Conservation (phyloP, 2,888 invertebrate species). For the Pyrrhia umbra region DNA sequence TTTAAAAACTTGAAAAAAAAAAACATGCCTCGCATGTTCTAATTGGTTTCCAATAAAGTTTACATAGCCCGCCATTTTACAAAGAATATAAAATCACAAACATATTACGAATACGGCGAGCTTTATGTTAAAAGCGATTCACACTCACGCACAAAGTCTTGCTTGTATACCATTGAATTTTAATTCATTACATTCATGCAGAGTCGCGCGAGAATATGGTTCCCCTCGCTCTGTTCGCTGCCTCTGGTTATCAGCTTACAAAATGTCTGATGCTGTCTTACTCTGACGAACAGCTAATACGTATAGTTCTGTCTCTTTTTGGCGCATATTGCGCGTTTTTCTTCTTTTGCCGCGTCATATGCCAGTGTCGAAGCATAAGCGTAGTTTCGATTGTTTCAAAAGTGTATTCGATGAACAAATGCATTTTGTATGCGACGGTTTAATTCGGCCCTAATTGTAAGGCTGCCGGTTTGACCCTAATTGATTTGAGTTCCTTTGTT, state of each 20-base stretch:
- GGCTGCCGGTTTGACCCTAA: conserved; percentile 75
- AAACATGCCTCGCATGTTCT: conserved; percentile 49
- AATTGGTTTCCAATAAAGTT: conserved; percentile 67
- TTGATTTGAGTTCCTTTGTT: conserved; percentile 87
- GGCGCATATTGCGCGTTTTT: conserved; percentile 89
- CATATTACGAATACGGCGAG: conserved; percentile 63
- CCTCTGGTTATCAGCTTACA: conserved; percentile 90
- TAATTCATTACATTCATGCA: conserved; percentile 89
- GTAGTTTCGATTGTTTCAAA: conserved; percentile 79
- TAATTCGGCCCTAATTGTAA: conserved; percentile 63
- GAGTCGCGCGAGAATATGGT: conserved; percentile 89
- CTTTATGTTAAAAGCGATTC: conserved; percentile 77
- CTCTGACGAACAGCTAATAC: conserved; percentile 79
- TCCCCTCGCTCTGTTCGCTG: conserved; percentile 88
- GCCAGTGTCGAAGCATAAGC: conserved; percentile 82
- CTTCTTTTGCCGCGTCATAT: conserved; percentile 90
- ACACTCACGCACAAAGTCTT: conserved; percentile 77
- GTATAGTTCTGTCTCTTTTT: conserved; percentile 82
- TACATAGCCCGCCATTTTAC: conserved; percentile 38
- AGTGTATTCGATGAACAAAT: conserved; percentile 72
- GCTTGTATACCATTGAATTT: conserved; percentile 85
- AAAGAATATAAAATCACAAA: conserved; percentile 47
- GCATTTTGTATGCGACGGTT: conserved; percentile 66
- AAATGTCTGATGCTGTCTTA: conserved; percentile 86
- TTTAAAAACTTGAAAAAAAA: background rate